Evolutionary conservation across 2,113 vertebrate species (phyloP).

Genomic region (Lasiurus borealis): DNA sequence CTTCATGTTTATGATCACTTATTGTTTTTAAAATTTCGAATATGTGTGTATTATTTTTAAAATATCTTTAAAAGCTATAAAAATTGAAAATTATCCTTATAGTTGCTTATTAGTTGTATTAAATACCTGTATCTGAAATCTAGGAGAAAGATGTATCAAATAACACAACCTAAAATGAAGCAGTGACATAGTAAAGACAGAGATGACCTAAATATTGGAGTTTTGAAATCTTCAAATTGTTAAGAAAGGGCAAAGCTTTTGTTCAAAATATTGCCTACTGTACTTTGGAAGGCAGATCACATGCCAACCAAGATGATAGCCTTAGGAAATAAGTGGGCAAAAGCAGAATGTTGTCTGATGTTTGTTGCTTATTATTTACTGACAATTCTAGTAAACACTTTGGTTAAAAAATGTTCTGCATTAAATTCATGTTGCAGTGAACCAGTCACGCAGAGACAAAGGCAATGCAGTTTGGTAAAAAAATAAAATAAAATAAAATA

Average conservation of each 20-base stretch:
- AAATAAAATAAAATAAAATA: neutral
- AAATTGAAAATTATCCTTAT: neutral
- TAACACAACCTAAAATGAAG: neutral
- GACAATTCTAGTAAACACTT: neutral
- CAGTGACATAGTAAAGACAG: neutral
- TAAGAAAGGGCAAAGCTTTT: slow-evolving; percentile 2
- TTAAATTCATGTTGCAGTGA: neutral
- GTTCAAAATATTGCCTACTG: neutral
- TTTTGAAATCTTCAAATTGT: neutral
- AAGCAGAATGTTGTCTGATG: neutral
- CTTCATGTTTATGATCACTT: neutral
- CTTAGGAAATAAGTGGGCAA: neutral
- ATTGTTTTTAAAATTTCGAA: neutral
- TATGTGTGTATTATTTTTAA: neutral
- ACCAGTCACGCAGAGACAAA: neutral
- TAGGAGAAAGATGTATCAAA: neutral
- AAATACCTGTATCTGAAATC: neutral
- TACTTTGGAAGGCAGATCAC: neutral
- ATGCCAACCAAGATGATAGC: neutral
- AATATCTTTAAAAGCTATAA: neutral
- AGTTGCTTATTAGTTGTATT: neutral
- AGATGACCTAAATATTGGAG: neutral
- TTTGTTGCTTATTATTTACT: neutral
- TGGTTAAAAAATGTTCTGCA: neutral
- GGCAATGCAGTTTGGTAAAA: neutral